Percentiles rank a stretch among this genome's conserved stretches.
Evolutionary conservation across 2,888 invertebrate species (phyloP).

Genomic region (Synanthedon myopaeformis): DNA sequence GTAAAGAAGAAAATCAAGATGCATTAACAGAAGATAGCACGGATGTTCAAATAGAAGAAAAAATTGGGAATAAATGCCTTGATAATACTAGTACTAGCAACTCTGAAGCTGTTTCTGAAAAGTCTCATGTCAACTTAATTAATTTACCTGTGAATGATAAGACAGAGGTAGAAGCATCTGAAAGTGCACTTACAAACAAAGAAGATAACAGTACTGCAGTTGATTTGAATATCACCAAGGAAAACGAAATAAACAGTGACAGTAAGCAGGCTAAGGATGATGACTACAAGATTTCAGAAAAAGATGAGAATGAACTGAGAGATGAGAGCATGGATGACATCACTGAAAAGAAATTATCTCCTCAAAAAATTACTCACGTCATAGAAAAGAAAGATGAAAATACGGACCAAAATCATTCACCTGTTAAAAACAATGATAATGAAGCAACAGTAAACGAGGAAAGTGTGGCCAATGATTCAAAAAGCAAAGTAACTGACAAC

Average conservation of each 20-base stretch:
- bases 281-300: conserved; percentile 4
- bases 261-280: conserved; percentile 2
- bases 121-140: too few relatives aligned
- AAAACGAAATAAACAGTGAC: conserved; percentile 1
- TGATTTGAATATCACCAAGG: conserved; percentile 1
- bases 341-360: conserved; percentile 1
- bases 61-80: too few relatives aligned
- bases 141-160: too few relatives aligned
- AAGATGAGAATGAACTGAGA: conserved; percentile 1
- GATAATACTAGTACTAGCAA: too few relatives aligned
- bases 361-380: neutral
- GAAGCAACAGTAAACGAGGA: neutral
- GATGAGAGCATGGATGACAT: conserved; percentile 3
- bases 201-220: conserved; percentile 3
- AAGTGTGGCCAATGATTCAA: neutral
- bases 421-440: neutral
- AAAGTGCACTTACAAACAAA: conserved; percentile 1
- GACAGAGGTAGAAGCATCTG: conserved; percentile 1
- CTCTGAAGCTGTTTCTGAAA: too few relatives aligned
- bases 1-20: neutral
- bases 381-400: neutral
- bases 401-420: too few relatives aligned
- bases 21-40: conserved; percentile 1
- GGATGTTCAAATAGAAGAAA: conserved; percentile 1
- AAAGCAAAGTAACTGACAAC: neutral